These are phyloP conservation scores for Agrilus biguttatus DNA, from an alignment of 2,888 invertebrate species.

Conservation along the genomic window DNA sequence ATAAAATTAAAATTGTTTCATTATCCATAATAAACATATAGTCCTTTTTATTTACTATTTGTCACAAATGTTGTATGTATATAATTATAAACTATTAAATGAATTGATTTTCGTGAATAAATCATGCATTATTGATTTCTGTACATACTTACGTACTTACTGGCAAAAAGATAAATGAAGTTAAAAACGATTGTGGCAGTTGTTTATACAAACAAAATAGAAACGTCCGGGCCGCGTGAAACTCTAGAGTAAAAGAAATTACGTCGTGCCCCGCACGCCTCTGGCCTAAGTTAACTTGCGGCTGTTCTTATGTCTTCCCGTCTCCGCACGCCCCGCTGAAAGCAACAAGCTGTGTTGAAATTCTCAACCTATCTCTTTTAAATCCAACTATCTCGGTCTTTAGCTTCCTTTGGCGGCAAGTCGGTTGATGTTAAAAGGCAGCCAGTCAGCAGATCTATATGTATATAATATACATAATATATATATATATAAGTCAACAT, in stretches of 20 bases:
- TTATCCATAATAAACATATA: too few relatives aligned
- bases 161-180: too few relatives aligned
- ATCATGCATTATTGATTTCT: too few relatives aligned
- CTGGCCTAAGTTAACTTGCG: slow-evolving; percentile 13
- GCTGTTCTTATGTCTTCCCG: slow-evolving; percentile 11
- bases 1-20: too few relatives aligned
- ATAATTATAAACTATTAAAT: too few relatives aligned
- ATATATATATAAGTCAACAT: too few relatives aligned
- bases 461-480: too few relatives aligned
- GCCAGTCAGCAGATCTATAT: slow-evolving; percentile 1
- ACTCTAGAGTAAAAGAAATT: slow-evolving; percentile 6
- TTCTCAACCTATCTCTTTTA: slow-evolving; percentile 11
- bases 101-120: too few relatives aligned
- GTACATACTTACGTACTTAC: too few relatives aligned
- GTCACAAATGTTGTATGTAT: too few relatives aligned
- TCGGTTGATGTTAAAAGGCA: slow-evolving; percentile 5
- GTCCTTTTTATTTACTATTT: too few relatives aligned
- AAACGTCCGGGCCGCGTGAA: slow-evolving; percentile 6
- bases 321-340: slow-evolving; percentile 5
- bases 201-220: slow-evolving; percentile 1
- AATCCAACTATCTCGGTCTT: slow-evolving; percentile 11
- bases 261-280: slow-evolving; percentile 7
- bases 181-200: too few relatives aligned
- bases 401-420: slow-evolving; percentile 10
- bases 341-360: slow-evolving; percentile 12